phyloP scores from a whole-genome alignment of 2,797 vertebrate species.

The Syngnathus rostellatus region DNA sequence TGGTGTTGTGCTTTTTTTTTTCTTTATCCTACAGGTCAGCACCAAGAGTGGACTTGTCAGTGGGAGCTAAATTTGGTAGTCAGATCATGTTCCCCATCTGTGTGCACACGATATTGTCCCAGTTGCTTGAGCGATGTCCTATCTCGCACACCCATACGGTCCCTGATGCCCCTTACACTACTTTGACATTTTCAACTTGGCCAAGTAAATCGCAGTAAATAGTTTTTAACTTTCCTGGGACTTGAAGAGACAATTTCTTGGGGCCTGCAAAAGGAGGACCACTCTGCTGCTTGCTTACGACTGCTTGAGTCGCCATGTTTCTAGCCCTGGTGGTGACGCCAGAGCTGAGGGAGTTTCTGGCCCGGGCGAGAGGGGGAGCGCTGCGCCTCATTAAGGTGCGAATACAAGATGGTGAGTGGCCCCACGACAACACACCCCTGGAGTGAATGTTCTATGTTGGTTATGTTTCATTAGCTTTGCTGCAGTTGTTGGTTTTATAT shows the following conservation, averaged over 20 bases:
- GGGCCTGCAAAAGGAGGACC: neutral
- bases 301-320: conserved; percentile 78
- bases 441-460: neutral
- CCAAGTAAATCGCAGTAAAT: neutral
- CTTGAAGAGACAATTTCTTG: neutral
- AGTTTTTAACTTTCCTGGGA: neutral
- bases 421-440: neutral
- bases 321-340: conserved; percentile 89
- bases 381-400: conserved; percentile 91
- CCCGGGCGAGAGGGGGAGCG: conserved; percentile 84
- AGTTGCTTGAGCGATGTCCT: conserved; percentile 60
- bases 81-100: conserved; percentile 66
- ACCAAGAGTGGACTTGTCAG: conserved; percentile 42
- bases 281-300: conserved; percentile 6
- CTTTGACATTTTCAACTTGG: neutral
- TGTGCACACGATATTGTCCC: conserved; percentile 69
- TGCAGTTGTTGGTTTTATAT: neutral
- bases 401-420: conserved; percentile 92
- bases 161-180: neutral
- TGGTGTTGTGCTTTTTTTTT: conserved; percentile 11
- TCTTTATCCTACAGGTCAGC: conserved; percentile 27
- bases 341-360: conserved; percentile 91
- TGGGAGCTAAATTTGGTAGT: conserved; percentile 70
- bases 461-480: neutral
- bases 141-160: conserved; percentile 31